These are phyloP conservation scores for Aurelia aurita DNA, from an alignment of 30 jellyfish, hydroid and myxozoan species.

Conservation along the genomic window DNA sequence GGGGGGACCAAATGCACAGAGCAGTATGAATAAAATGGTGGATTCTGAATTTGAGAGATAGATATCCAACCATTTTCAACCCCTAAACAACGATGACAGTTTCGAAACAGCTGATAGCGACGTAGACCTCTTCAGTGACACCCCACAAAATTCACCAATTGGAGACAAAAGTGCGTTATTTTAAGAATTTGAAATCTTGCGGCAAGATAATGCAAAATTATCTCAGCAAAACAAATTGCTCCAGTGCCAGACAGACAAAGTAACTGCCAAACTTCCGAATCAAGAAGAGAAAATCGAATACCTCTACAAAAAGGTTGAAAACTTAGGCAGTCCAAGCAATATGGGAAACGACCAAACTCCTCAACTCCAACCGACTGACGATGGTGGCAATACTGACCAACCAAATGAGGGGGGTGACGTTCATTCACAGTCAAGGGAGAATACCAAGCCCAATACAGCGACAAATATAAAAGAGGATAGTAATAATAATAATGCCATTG, in stretches of 20 bases:
- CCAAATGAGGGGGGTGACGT: background rate
- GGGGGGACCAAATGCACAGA: background rate
- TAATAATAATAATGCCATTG: background rate
- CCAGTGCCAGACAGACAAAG: background rate
- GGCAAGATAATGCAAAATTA: background rate
- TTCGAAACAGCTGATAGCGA: background rate
- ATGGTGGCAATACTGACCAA: background rate
- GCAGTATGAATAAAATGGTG: background rate
- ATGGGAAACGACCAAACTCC: background rate
- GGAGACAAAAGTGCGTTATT: background rate
- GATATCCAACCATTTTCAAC: background rate
- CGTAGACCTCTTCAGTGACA: background rate
- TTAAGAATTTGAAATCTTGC: background rate
- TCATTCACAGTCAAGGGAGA: background rate
- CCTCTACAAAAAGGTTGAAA: background rate
- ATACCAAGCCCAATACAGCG: background rate
- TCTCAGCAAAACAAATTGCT: background rate
- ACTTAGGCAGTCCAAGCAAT: background rate
- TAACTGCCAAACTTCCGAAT: background rate
- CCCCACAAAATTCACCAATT: background rate
- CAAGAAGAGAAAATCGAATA: background rate
- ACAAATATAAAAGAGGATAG: background rate
- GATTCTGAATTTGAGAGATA: background rate
- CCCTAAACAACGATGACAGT: background rate
- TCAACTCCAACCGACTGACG: background rate